phyloP scores from a whole-genome alignment of 2,797 vertebrate species.

The Acrocephalus scirpaceus region DNA sequence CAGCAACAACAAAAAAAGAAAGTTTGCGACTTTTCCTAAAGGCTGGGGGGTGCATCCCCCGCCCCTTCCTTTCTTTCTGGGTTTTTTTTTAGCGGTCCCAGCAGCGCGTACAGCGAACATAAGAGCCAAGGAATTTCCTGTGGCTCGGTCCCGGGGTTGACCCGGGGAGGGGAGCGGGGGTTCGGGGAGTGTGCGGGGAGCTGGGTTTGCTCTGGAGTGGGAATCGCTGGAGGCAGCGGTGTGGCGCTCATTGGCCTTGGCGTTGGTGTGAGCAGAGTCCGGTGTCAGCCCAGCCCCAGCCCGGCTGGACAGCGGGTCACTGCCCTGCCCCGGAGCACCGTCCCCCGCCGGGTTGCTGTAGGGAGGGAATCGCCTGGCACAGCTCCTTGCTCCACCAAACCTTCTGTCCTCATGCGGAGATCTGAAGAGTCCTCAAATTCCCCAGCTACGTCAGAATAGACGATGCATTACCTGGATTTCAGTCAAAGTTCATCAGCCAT shows the following conservation, averaged over 20 bases:
- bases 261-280: not conserved
- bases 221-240: not conserved
- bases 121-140: not conserved
- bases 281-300: not conserved
- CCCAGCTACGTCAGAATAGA: not conserved
- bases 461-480: not conserved
- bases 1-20: too few species aligned
- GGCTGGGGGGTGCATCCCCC: not conserved
- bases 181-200: accelerated
- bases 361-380: not conserved
- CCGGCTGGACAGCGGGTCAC: not conserved
- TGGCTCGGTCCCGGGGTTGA: not conserved
- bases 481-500: not conserved
- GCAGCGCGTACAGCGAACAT: not conserved
- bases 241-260: not conserved
- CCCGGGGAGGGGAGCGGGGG: not conserved
- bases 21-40: not conserved
- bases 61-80: not conserved
- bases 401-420: not conserved
- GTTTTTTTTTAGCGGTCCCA: not conserved
- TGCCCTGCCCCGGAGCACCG: not conserved
- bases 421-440: not conserved
- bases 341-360: accelerated
- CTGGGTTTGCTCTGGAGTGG: accelerated
- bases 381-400: not conserved